Evolutionary conservation across 2,113 vertebrate species (phyloP), one percentile per base, ranked within the genome.

Genomic region (Galeopterus variegatus): DNA sequence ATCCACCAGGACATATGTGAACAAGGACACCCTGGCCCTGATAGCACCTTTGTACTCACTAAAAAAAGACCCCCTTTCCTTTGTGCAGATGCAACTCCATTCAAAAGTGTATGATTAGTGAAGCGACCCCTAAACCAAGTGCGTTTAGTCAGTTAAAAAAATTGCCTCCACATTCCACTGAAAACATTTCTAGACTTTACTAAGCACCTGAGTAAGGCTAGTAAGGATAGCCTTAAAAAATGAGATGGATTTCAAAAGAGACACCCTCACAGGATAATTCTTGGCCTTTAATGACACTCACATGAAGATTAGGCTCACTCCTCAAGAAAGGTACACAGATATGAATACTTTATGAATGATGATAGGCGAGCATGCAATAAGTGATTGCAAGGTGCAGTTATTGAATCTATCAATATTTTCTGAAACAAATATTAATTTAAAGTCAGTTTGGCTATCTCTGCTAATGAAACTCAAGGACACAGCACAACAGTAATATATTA

Each of bases 371-470:
- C 24, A 33, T 72, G 33, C 72, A 56, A 6, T 69, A 76, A 86
- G 45, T 86, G 69, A 72, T 54, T 41, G 12, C 1, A 90, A 93
- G 14, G 67, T 69, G 14, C 1, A 64, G 14, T 28, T 41, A 69
- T 33, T 64, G 65, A 93, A 90, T 48, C 31, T 45, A 75, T 88
- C 76, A 72, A 1, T n/a, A 36, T 73, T 87, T 96, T 85, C 33
- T 52, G 58, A 67, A 95, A 33, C 86, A 75, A 90, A 60, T 77
- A 56, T 50, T 96, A 87, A 81, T 41, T 81, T 48, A n/a, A 70
- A 86, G 18, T 62, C 58, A 54, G 1, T 45, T 1, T 48, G 23
- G 18, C 31, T 79, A 6, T 94, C 0, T 90, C 62, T 80, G 69
- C 17, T 88, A 87, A 41, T 93, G 73, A 82, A 69, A 77, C 28